Evolutionary conservation across 2,113 vertebrate genomes (phyloP), one percentile per base, ranked within the genome.

Genomic region (Catharus fuscescens): DNA sequence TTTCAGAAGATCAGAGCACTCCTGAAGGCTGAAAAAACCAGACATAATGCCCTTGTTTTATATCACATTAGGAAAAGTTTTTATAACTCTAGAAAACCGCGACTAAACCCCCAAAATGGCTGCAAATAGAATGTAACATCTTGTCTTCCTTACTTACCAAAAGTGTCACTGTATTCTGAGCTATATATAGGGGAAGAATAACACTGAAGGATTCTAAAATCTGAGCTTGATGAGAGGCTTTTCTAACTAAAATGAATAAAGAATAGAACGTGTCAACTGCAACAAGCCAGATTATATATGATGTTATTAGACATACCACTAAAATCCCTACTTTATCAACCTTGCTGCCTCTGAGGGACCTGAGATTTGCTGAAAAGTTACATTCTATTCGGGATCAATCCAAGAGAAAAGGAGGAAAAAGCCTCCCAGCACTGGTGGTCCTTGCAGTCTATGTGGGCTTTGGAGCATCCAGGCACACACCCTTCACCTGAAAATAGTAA

Each of bases 1-100:
- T 83, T 91, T 94, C 61, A 42, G 40, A 94, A 90, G 74, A 94
- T 92, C 60, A 93, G 79, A 96, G 80, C 28, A 16, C 21, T 73
- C 59, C 25, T 66, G 54, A 18, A 74, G 15, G 26, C 71, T 66
- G 45, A 67, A 62, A 36, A 90, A 88, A 52, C 0, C 36, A 86
- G 50, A 70, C 0, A 5, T 54, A 62, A 92, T 48, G 44, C 24
- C 56, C 38, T 66, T 88, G 18, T 78, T 93, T 74, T 48, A 17
- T 44, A 62, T 13, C 36, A 69, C 38, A 74, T 50, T 80, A 73
- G 25, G 47, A 86, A 91, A 78, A 84, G 38, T 80, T 96, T 77
- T 80, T 29, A 11, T 20, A 59, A 62, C 34, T 61, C 54, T 16
- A 54, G 29, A 34, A 80, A 94, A 62, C n/a, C 56, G 34, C 0